A percentile compares a stretch with the other conserved stretches of the same genome.
Conservation (phyloP, 2,888 invertebrate genomes). For the Xestia xanthographa region DNA sequence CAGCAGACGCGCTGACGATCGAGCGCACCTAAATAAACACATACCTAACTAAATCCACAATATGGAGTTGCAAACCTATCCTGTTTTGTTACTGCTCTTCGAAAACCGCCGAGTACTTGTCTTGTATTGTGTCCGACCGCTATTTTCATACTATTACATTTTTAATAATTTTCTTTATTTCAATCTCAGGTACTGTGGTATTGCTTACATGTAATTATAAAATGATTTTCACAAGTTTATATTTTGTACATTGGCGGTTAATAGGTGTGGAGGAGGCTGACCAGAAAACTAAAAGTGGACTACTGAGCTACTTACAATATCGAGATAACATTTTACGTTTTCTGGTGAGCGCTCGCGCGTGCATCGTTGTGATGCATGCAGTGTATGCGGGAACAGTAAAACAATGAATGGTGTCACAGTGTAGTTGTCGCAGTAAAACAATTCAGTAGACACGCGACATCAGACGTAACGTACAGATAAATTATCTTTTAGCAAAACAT, state of each 20-base stretch:
- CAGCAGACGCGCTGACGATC: constrained; percentile 48
- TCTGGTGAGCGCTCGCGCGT: constrained; percentile 48
- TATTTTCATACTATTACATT: constrained; percentile 85
- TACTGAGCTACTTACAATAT: constrained; percentile 36
- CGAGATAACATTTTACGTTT: constrained; percentile 33
- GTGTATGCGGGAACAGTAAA: constrained; percentile 73
- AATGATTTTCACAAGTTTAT: constrained; percentile 73
- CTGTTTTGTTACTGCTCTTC: constrained; percentile 70
- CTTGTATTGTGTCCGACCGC: constrained; percentile 76
- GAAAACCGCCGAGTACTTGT: constrained; percentile 73
- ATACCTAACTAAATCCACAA: constrained; percentile 68
- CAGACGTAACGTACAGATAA: constrained; percentile 87
- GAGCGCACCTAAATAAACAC: constrained; percentile 67
- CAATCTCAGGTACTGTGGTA: constrained; percentile 89
- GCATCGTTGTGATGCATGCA: constrained; percentile 62
- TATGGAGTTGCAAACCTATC: constrained; percentile 70
- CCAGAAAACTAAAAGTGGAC: constrained; percentile 62
- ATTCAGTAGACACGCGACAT: constrained; percentile 72
- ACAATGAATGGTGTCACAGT: constrained; percentile 73
- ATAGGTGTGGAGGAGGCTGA: constrained; percentile 69
- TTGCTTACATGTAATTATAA: constrained; percentile 88
- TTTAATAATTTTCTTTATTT: constrained; percentile 77
- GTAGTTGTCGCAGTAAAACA: constrained; percentile 64
- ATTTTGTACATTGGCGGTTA: constrained; percentile 79
- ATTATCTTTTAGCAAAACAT: constrained; percentile 90